These are phyloP conservation scores for Hypercompe scribonia DNA, from an alignment of 2,888 invertebrate species.

Conservation along the genomic window DNA sequence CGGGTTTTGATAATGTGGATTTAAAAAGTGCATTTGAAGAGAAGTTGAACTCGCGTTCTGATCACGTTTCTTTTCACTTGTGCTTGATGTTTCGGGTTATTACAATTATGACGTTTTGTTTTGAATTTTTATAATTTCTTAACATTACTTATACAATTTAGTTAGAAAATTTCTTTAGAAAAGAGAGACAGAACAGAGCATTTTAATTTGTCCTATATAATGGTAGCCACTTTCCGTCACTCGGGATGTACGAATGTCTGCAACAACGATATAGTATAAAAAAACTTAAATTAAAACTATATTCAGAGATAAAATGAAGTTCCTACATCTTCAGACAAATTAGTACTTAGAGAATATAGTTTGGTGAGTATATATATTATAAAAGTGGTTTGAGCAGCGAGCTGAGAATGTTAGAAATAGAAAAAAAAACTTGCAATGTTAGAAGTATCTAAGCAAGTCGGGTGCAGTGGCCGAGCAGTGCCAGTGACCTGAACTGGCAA, in stretches of 20 bases:
- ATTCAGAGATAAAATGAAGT: constrained; percentile 22
- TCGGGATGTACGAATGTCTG: background rate
- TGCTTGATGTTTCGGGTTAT: too few species aligned
- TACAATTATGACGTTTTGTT: too few species aligned
- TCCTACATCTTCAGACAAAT: constrained; percentile 31
- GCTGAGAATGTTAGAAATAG: constrained; percentile 81
- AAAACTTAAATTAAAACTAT: constrained; percentile 5
- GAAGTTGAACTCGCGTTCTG: too few species aligned
- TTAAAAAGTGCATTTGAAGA: too few species aligned
- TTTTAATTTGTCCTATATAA: background rate
- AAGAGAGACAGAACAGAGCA: too few species aligned
- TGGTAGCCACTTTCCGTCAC: background rate
- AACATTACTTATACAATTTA: too few species aligned
- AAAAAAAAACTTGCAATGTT: constrained; percentile 82
- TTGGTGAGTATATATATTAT: constrained; percentile 42
- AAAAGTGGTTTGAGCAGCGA: constrained; percentile 64
- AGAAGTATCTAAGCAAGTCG: constrained; percentile 84
- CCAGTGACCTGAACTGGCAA: constrained; percentile 80
- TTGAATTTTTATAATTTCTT: too few species aligned
- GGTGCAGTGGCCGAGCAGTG: constrained; percentile 83
- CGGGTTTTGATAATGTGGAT: too few species aligned
- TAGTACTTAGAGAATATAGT: constrained; percentile 30
- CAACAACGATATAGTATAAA: background rate
- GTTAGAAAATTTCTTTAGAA: too few species aligned
- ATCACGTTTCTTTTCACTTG: too few species aligned